Percentiles rank a stretch among this genome's conserved stretches.
These are phyloP conservation scores for Holothuria leucospilota DNA, from an alignment of 53 echinoderm and acorn worm species.

Conservation along the genomic window DNA sequence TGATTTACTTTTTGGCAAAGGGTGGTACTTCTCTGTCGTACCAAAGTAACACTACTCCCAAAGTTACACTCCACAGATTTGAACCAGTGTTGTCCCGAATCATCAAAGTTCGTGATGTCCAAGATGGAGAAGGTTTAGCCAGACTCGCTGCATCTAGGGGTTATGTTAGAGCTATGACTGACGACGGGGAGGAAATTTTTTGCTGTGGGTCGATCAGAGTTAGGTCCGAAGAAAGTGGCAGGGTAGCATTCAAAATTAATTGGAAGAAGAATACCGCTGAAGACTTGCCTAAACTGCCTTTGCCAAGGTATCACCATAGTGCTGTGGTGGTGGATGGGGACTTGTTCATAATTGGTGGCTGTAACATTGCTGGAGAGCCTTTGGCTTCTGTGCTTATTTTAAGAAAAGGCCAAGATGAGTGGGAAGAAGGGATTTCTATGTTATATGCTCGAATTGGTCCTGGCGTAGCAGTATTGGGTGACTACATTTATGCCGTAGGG, in stretches of 20 bases:
- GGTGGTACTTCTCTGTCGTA: no score
- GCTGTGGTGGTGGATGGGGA: conserved; percentile 31
- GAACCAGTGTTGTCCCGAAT: conserved; percentile 5
- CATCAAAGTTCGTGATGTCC: background rate
- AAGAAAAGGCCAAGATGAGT: conserved; percentile 2
- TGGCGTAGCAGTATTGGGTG: conserved; percentile 27
- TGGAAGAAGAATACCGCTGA: conserved; percentile 7
- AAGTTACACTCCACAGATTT: background rate
- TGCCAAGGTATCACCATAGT: conserved; percentile 35
- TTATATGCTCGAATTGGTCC: conserved; percentile 12
- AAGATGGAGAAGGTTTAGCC: background rate
- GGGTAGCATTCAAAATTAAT: conserved; percentile 26
- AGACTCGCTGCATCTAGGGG: background rate
- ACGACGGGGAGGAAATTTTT: background rate
- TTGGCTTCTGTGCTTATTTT: conserved; percentile 10
- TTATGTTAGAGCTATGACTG: conserved; percentile 11
- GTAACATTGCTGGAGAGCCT: background rate
- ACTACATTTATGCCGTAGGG: conserved; percentile 34
- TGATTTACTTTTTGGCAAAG: conserved; percentile 14
- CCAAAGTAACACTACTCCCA: background rate
- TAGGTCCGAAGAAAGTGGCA: background rate
- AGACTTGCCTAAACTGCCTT: background rate
- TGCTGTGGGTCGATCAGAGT: conserved; percentile 23
- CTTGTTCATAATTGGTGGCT: conserved; percentile 21
- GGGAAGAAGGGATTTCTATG: conserved; percentile 31